Percentiles rank a stretch among this genome's conserved stretches.
phyloP scores from a whole-genome alignment of 1,140 invertebrate genomes.

The Microplitis mediator region DNA sequence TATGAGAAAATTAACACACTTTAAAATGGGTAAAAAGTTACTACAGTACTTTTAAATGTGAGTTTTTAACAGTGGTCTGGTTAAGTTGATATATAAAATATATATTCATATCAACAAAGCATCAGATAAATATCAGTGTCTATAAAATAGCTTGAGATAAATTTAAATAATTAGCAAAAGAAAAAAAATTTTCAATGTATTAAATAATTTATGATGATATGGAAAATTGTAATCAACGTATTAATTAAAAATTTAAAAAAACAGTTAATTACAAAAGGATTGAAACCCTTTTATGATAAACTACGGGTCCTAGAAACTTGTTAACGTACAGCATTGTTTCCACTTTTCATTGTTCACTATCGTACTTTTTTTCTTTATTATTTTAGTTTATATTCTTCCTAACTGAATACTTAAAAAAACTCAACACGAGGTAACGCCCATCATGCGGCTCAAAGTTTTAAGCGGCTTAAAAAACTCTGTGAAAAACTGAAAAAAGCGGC shows the following conservation, averaged over 20 bases:
- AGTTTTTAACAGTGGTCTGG: too few species aligned
- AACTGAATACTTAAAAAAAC: constrained; percentile 11
- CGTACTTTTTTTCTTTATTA: constrained; percentile 2
- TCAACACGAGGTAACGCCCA: background rate
- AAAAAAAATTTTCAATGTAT: too few species aligned
- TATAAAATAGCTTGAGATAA: too few species aligned
- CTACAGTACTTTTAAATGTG: too few species aligned
- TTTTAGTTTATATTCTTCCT: background rate
- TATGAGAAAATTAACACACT: too few species aligned
- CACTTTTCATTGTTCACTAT: background rate
- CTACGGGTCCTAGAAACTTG: background rate
- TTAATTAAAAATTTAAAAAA: background rate
- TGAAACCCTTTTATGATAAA: background rate
- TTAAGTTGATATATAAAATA: too few species aligned
- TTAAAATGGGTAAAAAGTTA: too few species aligned
- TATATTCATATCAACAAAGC: too few species aligned
- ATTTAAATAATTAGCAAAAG: too few species aligned
- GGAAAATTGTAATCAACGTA: background rate
- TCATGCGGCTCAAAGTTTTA: constrained; percentile 20
- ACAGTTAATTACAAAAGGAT: background rate
- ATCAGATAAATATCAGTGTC: too few species aligned
- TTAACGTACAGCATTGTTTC: background rate
- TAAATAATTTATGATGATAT: too few species aligned
- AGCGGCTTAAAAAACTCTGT: constrained; percentile 20
- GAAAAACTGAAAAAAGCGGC: background rate